Conservation (phyloP, 2,797 vertebrate genomes). For the Gymnocypris eckloni region DNA sequence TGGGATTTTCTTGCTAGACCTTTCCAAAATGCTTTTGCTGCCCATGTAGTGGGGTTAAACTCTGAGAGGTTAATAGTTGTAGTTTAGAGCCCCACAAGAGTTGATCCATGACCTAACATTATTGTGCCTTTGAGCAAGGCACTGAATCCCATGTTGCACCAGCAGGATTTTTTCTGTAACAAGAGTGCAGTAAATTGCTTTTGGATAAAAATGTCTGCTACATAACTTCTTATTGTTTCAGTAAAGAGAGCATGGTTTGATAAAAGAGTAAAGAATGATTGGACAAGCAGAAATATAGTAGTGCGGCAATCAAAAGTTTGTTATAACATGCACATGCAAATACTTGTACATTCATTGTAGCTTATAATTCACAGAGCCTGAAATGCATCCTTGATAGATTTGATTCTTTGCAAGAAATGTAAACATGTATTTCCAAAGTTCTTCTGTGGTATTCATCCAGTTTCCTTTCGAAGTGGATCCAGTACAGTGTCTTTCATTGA, state of each 20-base stretch:
- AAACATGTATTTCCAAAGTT: background rate
- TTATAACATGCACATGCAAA: background rate
- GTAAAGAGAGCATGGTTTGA: background rate
- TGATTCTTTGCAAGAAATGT: background rate
- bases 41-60: background rate
- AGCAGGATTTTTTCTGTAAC: background rate
- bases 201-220: slow-evolving; percentile 3
- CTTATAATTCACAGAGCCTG: background rate
- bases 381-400: background rate
- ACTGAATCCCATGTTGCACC: background rate
- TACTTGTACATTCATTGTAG: background rate
- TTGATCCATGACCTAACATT: slow-evolving; percentile 11
- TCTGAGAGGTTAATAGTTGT: background rate
- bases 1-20: background rate
- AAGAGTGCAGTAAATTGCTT: background rate
- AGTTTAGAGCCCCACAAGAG: background rate
- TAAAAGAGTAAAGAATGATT: background rate
- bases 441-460: background rate
- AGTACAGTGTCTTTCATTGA: slow-evolving; percentile 5
- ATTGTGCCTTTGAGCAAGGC: background rate
- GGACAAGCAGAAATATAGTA: background rate
- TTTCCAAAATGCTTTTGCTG: background rate
- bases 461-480: background rate
- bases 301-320: background rate
- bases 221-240: background rate